Evolutionary conservation across 2,888 invertebrate genomes (phyloP).

Genomic region (Lamproptera curius): DNA sequence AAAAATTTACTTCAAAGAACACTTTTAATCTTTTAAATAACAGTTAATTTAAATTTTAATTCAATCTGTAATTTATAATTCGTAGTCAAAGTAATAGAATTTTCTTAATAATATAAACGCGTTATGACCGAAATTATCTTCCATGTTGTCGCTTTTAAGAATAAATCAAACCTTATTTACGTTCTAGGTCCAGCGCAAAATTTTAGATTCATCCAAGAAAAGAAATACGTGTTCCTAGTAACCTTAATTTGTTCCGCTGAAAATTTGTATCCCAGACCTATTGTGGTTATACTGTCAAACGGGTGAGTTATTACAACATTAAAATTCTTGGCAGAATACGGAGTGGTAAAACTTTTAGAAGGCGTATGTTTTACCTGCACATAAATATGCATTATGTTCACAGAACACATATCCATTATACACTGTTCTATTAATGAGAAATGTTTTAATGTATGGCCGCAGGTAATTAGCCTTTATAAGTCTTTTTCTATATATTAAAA

Average conservation of each 20-base stretch:
- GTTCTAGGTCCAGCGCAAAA: slow-evolving; percentile 73
- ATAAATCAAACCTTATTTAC: slow-evolving; percentile 1
- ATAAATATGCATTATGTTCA: not conserved
- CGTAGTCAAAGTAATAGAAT: too few relatives aligned
- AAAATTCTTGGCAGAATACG: not conserved
- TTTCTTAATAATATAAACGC: too few relatives aligned
- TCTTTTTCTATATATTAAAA: too few relatives aligned
- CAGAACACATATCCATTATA: not conserved
- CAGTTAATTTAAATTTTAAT: too few relatives aligned
- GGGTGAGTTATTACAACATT: slow-evolving; percentile 40
- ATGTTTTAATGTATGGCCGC: not conserved
- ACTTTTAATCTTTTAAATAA: too few relatives aligned
- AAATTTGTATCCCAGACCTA: slow-evolving; percentile 79
- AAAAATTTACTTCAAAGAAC: too few relatives aligned
- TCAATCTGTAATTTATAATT: too few relatives aligned
- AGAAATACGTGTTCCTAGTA: slow-evolving; percentile 72
- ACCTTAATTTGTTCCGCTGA: slow-evolving; percentile 78
- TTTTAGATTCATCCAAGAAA: slow-evolving; percentile 73
- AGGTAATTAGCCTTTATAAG: not conserved
- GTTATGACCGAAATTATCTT: too few relatives aligned
- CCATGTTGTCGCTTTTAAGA: too few relatives aligned
- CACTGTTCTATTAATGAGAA: not conserved
- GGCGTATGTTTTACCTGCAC: not conserved
- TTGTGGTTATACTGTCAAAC: slow-evolving; percentile 67
- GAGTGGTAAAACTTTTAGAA: not conserved